These are phyloP conservation scores for Danaus chrysippus DNA, from an alignment of 2,888 invertebrate genomes.

Conservation along the genomic window DNA sequence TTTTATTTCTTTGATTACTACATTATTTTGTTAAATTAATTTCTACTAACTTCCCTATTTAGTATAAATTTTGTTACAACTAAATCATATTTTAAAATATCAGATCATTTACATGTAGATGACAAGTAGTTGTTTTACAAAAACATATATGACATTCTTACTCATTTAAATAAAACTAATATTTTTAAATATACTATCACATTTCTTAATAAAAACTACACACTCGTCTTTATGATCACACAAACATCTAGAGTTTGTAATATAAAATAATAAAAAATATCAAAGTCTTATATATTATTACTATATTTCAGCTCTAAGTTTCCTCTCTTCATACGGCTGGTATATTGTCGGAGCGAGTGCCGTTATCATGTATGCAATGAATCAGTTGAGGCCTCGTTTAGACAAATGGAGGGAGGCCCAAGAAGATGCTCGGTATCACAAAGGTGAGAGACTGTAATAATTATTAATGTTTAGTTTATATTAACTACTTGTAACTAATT, in stretches of 20 bases:
- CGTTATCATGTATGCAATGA: constrained; percentile 32
- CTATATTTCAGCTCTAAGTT: constrained; percentile 45
- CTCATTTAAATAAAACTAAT: too few species aligned
- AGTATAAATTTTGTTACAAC: too few species aligned
- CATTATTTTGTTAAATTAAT: too few species aligned
- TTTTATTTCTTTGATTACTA: too few species aligned
- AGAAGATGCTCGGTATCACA: constrained; percentile 62
- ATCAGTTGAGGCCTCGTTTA: constrained; percentile 38
- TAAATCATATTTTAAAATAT: too few species aligned
- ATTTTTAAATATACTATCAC: too few species aligned
- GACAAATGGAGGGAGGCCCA: constrained; percentile 47
- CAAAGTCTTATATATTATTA: background rate
- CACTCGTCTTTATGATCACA: too few species aligned
- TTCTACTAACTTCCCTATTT: too few species aligned
- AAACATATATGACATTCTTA: too few species aligned
- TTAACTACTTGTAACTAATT: background rate
- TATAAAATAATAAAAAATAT: background rate
- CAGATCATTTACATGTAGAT: too few species aligned
- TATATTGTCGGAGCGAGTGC: constrained; percentile 43
- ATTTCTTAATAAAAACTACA: too few species aligned
- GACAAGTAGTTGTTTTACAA: too few species aligned
- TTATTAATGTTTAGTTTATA: background rate
- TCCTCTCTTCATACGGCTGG: constrained; percentile 60
- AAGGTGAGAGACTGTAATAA: constrained; percentile 40
- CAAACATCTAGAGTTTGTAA: background rate